These are phyloP conservation scores for Oryctolagus cuniculus DNA, from an alignment of 2,113 vertebrate species.

Conservation along the genomic window DNA sequence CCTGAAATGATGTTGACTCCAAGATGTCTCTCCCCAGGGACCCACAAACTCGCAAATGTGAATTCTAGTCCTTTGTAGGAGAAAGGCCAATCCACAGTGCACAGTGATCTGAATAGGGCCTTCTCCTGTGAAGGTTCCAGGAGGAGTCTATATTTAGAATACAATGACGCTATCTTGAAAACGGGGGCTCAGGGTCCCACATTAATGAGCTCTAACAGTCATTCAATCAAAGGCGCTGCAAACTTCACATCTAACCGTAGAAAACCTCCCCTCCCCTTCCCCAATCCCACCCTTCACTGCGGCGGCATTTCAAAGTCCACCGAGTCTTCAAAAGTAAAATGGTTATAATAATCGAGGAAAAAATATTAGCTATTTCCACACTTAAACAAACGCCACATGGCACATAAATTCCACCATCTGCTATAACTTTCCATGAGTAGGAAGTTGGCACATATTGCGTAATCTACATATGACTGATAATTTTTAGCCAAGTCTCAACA, in stretches of 20 bases:
- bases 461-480: slow-evolving; percentile 87
- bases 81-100: slow-evolving; percentile 17
- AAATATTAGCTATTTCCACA: slow-evolving; percentile 83
- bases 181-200: not conserved
- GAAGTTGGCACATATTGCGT: slow-evolving; percentile 86
- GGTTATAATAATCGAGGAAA: slow-evolving; percentile 81
- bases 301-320: slow-evolving; percentile 28
- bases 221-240: not conserved
- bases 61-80: slow-evolving; percentile 35
- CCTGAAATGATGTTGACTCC: slow-evolving; percentile 55
- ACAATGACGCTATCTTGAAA: slow-evolving; percentile 41
- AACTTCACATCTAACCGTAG: not conserved
- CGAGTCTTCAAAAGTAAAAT: slow-evolving; percentile 75
- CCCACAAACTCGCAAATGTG: not conserved
- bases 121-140: not conserved
- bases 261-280: not conserved
- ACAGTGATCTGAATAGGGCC: not conserved
- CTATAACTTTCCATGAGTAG: slow-evolving; percentile 84
- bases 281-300: not conserved
- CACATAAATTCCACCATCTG: slow-evolving; percentile 86
- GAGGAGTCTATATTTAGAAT: slow-evolving; percentile 5
- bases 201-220: not conserved
- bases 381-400: slow-evolving; percentile 87
- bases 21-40: slow-evolving; percentile 4
- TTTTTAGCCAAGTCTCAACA: slow-evolving; percentile 86